phyloP scores from a whole-genome alignment of 2,797 vertebrate genomes.

The Ptychadena robeensis region DNA sequence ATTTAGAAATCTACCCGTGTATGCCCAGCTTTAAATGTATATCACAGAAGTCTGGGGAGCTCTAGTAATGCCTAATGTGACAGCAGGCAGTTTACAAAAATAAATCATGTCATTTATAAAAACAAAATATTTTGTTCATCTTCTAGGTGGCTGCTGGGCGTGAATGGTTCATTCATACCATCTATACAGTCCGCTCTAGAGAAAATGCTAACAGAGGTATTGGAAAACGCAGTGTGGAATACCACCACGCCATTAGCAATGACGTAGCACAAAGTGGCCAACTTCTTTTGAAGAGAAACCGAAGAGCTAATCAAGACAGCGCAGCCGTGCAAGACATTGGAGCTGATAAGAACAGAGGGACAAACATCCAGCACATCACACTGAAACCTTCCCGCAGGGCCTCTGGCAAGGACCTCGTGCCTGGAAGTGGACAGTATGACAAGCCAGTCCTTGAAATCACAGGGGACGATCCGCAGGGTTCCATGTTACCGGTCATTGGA shows the following conservation, averaged over 20 bases:
- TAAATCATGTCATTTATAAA: neutral
- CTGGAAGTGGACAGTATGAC: conserved; percentile 56
- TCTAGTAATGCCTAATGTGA: no score
- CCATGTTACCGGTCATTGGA: conserved; percentile 66
- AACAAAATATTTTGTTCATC: conserved; percentile 9
- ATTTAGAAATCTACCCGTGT: no score
- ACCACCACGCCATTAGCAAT: conserved; percentile 70
- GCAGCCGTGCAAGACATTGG: conserved; percentile 69
- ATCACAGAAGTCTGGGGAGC: no score
- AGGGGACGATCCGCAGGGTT: conserved; percentile 66
- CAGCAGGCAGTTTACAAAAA: neutral
- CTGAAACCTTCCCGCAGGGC: conserved; percentile 74
- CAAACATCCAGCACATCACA: conserved; percentile 79
- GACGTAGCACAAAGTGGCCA: conserved; percentile 64
- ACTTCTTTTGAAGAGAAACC: conserved; percentile 40
- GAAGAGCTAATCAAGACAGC: conserved; percentile 41
- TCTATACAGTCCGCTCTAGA: conserved; percentile 77
- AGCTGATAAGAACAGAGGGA: conserved; percentile 77
- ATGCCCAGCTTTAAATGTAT: no score
- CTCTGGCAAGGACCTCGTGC: conserved; percentile 70
- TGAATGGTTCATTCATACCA: conserved; percentile 82
- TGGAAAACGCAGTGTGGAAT: conserved; percentile 79
- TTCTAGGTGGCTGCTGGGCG: conserved; percentile 79
- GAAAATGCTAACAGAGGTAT: conserved; percentile 78
- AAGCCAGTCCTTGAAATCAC: conserved; percentile 74